phyloP scores from a whole-genome alignment of 2,888 invertebrate species.

The Epinotia brunnichana region DNA sequence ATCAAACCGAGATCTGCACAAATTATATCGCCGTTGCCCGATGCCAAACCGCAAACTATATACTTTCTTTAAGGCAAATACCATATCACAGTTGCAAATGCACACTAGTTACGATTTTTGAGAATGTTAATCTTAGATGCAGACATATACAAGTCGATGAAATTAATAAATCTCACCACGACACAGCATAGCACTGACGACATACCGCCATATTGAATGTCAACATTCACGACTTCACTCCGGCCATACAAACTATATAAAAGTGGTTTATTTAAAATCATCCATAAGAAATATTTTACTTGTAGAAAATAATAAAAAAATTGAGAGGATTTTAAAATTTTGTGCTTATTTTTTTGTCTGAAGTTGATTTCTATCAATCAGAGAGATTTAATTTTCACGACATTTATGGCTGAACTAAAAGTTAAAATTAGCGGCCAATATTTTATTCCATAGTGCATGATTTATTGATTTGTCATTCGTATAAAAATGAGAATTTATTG shows the following conservation, averaged over 20 bases:
- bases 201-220: conserved; percentile 98
- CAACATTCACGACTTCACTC: conserved; percentile 83
- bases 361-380: conserved; percentile 66
- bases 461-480: not conserved
- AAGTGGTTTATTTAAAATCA: conserved; percentile 48
- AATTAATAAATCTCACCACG: conserved; percentile 91
- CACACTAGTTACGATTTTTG: conserved; percentile 54
- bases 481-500: not conserved
- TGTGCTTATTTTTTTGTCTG: conserved; percentile 77
- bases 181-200: conserved; percentile 98
- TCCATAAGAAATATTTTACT: conserved; percentile 52
- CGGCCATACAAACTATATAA: conserved; percentile 61
- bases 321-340: conserved; percentile 72
- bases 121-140: conserved; percentile 56
- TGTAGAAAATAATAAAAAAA: conserved; percentile 47
- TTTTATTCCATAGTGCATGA: not conserved
- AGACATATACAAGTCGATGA: conserved; percentile 64
- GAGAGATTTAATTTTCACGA: conserved; percentile 66
- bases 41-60: conserved; percentile 49
- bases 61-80: conserved; percentile 54
- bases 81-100: conserved; percentile 51
- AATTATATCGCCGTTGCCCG: conserved; percentile 66
- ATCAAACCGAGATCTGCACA: conserved; percentile 67
- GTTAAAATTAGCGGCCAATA: conserved; percentile 40
- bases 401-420: conserved; percentile 55